Evolutionary conservation across 2,888 invertebrate genomes (phyloP), one percentile per base, ranked within the genome.

Genomic region (Rutpela maculata): DNA sequence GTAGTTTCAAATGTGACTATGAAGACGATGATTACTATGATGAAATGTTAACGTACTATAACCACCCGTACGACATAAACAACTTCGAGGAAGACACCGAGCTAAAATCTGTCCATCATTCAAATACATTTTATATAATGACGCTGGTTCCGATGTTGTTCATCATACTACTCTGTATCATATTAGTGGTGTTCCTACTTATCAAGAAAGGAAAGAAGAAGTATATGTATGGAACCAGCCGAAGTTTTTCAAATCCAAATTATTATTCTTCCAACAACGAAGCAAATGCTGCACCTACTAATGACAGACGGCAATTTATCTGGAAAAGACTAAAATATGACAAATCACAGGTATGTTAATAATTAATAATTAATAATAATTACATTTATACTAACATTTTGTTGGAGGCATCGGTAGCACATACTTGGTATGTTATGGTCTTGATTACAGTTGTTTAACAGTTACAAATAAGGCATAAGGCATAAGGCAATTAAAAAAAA

Each of bases 191-290:
- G 10, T 89, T 92, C 35, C 89, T 92, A 85, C 86, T 92, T 85
- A 81, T 85, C 26, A 86, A 84, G 71, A 85, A 82, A 62, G 84
- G 86, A 17, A 87, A 90, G 79, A 91, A 93, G 89, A 91, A 92
- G 87, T 90, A 92, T 88, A 82, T 91, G 88, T 89, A 92, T 78
- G 91, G 91, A 7, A 92, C 92, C 35, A 92, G 94, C 19, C 91
- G 94, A 82, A 95, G 95, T 60, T 97, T 97, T 89, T 95, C 96
- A 63, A 97, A 98, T 91, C 97, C 97, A 4, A 97, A 97, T 88
- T 98, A 97, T 88, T 93, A 86, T 90, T 92, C 87, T 43, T 85
- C 89, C 17, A 87, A 86, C 75, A 87, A 83, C 82, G 90, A 86
- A 83, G 84, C 84, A 62, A 85, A 82, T 76, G 83, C 84, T 83